Percentiles rank a stretch among this genome's conserved stretches.
Conservation (phyloP, 2,888 invertebrate genomes). For the Allygus modestus region DNA sequence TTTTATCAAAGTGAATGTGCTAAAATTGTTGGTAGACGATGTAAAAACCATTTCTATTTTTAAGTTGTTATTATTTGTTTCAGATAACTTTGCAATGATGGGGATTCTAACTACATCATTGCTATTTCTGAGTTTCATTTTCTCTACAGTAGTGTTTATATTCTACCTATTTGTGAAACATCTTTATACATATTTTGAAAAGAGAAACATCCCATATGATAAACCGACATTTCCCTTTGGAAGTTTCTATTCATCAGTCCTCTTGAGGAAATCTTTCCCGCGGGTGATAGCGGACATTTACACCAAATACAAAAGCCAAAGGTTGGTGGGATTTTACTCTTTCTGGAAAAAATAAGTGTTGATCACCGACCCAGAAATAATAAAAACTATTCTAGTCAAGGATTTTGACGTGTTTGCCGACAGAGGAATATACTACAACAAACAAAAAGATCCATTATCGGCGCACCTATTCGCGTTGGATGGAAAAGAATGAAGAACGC, state of each 20-base stretch:
- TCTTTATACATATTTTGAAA: slow-evolving; percentile 78
- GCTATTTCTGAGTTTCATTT: not conserved
- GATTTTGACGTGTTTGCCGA: slow-evolving; percentile 60
- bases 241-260: slow-evolving; percentile 71
- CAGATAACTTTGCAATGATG: not conserved
- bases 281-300: slow-evolving; percentile 42
- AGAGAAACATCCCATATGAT: slow-evolving; percentile 78
- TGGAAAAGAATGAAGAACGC: slow-evolving; percentile 75
- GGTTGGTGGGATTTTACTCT: slow-evolving; percentile 48
- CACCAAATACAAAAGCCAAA: not conserved
- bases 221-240: slow-evolving; percentile 81
- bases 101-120: not conserved
- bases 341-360: slow-evolving; percentile 50
- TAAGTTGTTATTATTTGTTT: slow-evolving; percentile 3
- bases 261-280: not conserved
- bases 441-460: slow-evolving; percentile 59
- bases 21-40: no score
- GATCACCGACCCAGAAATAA: slow-evolving; percentile 53
- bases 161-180: slow-evolving; percentile 1
- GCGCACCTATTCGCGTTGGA: slow-evolving; percentile 70
- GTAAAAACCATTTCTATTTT: no score
- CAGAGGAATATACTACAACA: slow-evolving; percentile 62
- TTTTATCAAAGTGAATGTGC: no score
- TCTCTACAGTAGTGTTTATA: not conserved
- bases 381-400: slow-evolving; percentile 60